Base-by-base conservation (phyloP, 92 coral and sea anemone genomes). In the Porites rus region DNA sequence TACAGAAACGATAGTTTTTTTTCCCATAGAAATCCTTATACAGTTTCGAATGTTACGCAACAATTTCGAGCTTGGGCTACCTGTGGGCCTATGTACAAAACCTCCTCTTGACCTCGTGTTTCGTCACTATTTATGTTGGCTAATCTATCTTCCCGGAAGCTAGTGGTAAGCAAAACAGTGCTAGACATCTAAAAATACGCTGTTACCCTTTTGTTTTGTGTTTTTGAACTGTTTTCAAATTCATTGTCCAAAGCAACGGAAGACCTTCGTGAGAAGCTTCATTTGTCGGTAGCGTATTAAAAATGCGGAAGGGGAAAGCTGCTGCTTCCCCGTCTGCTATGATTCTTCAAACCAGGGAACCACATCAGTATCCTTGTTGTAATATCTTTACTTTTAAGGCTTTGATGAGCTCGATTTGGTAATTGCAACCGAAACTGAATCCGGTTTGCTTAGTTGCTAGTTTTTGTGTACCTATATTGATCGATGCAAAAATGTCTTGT, bases 281-380 rank as follows among this genome's bases (percentile, higher is more conserved):
- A 65, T 88, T 72, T 83, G 88, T 86, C 92, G 91, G 82, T 90
- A 56, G 13, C 61, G 61, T 56, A 56, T 54, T 54, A 12, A 54
- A 91, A 76, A 94, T 94, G 97, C 97, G 88, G 98, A 94, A 94
- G 96, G 98, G 98, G 98, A 94, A 92, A 92, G 91, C 93, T 85
- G 75, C 86, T 64, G 86, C 93, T 86, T 91, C 98, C 96, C 98
- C 89, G 81, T 77, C 92, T 90, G 95, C 90, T 58, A 91, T 88
- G 83, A 84, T 84, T 54, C 65, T 77, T 84, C 69, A 76, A 53
- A 87, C 80, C 81, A 87, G 98, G 76, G 84, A 82, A 86, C 90
- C 86, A 81, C 91, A 81, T 76, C 90, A 80, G 98, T 94, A 92
- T 92, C 98, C 98, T 94, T 92, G 18, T 3, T 3, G 6, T 38